Conservation (phyloP, 2,888 invertebrate genomes). For the Digitonthophagus gazella region DNA sequence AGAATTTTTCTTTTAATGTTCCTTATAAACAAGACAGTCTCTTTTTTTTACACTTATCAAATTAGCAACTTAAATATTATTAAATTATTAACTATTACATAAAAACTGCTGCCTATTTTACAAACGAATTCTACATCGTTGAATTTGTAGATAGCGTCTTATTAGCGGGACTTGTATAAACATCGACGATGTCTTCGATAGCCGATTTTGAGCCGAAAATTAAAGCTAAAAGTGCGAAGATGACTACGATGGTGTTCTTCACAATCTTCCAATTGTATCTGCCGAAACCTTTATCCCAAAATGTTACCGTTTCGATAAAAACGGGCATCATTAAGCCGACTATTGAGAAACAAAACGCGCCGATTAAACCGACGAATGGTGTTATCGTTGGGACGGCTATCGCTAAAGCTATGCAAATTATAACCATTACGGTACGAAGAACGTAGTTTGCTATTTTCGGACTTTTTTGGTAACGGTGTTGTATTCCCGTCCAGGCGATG, state of each 20-base stretch:
- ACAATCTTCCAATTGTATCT: constrained; percentile 65
- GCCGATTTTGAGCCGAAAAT: constrained; percentile 75
- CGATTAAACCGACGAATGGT: constrained; percentile 88
- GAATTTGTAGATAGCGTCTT: not conserved
- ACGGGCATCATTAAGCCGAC: constrained; percentile 86
- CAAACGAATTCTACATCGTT: not conserved
- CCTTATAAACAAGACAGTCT: too few species aligned
- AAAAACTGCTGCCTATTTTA: too few species aligned
- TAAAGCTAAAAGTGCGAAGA: constrained; percentile 78
- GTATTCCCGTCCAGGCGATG: constrained; percentile 83
- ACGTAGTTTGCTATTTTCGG: constrained; percentile 73
- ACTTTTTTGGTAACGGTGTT: constrained; percentile 62
- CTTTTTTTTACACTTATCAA: too few species aligned
- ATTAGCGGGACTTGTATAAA: constrained; percentile 36
- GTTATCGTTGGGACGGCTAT: constrained; percentile 84
- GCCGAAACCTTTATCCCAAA: constrained; percentile 82
- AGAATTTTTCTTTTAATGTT: too few species aligned
- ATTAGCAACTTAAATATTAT: too few species aligned
- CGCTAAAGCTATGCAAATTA: constrained; percentile 72
- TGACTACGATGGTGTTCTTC: constrained; percentile 73
- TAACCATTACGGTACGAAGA: constrained; percentile 65
- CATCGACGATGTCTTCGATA: constrained; percentile 58
- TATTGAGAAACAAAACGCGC: constrained; percentile 90
- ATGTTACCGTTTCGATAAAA: constrained; percentile 80
- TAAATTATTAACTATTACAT: too few species aligned